A percentile compares a stretch with the other conserved stretches of the same genome.
Evolutionary conservation across 2,797 vertebrate genomes (phyloP).

Genomic region (Hipposideros larvatus): DNA sequence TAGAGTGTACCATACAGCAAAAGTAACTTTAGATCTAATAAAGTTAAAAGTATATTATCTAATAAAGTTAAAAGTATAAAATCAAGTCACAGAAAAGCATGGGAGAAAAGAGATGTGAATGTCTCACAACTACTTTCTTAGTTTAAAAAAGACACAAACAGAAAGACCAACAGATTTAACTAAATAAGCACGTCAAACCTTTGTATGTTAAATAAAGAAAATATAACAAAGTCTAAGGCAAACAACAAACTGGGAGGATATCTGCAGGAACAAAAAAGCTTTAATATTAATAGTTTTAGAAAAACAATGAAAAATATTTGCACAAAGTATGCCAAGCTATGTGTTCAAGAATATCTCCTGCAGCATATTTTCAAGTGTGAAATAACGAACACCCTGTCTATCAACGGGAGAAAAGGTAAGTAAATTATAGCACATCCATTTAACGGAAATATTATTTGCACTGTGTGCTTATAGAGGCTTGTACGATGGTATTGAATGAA

Average conservation of each 20-base stretch:
- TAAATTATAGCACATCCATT: background rate
- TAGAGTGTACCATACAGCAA: background rate
- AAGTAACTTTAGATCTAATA: background rate
- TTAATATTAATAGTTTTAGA: slow-evolving; percentile 52
- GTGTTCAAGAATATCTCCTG: slow-evolving; percentile 28
- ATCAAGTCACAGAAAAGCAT: background rate
- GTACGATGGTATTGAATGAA: background rate
- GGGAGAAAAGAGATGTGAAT: background rate
- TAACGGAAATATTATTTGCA: background rate
- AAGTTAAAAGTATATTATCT: background rate
- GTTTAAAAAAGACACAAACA: slow-evolving; percentile 33
- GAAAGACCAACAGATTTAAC: slow-evolving; percentile 18
- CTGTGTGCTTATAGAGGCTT: background rate
- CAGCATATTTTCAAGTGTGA: background rate
- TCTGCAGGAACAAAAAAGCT: background rate
- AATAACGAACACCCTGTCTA: slow-evolving; percentile 16
- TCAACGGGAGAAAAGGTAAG: background rate
- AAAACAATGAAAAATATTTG: slow-evolving; percentile 62
- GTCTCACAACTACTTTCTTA: background rate
- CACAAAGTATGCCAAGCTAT: slow-evolving; percentile 5
- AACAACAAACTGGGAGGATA: background rate
- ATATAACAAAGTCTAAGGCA: slow-evolving; percentile 40
- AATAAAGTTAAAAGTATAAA: background rate
- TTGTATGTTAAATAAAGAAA: background rate
- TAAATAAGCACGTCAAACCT: background rate